Percentiles rank a stretch among this genome's conserved stretches.
These are phyloP conservation scores for Melinaea marsaeus DNA, from an alignment of 2,888 invertebrate species.

Conservation along the genomic window DNA sequence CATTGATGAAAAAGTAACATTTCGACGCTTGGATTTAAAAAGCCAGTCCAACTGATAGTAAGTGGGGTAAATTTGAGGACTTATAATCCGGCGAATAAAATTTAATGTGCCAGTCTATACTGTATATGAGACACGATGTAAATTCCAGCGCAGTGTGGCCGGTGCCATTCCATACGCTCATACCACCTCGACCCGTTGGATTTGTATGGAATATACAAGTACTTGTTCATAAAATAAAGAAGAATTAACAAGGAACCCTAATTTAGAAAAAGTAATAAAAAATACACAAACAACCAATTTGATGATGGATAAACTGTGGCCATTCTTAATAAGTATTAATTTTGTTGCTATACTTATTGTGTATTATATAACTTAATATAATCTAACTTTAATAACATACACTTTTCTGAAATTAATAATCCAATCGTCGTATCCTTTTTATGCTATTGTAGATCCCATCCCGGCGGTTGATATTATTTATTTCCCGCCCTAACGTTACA, in stretches of 20 bases:
- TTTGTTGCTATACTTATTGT: no score
- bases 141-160: slow-evolving; percentile 48
- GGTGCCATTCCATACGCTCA: slow-evolving; percentile 54
- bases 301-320: no score
- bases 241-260: no score
- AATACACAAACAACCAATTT: no score
- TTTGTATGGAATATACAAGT: slow-evolving; percentile 31
- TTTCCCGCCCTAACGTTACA: slow-evolving; percentile 40
- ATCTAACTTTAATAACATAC: no score
- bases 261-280: no score
- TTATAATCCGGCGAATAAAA: slow-evolving; percentile 57
- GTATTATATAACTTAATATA: no score
- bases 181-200: slow-evolving; percentile 34
- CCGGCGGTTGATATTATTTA: slow-evolving; percentile 61
- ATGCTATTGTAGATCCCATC: not conserved
- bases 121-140: slow-evolving; percentile 49
- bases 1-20: no score
- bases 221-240: not conserved
- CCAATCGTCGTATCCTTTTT: slow-evolving; percentile 18
- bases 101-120: slow-evolving; percentile 52
- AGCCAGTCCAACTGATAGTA: slow-evolving; percentile 14
- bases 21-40: not conserved
- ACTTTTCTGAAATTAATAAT: not conserved
- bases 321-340: no score
- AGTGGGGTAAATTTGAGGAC: slow-evolving; percentile 25